These are phyloP conservation scores for Lumbricus terrestris DNA, from an alignment of 2,888 invertebrate genomes.

Conservation along the genomic window DNA sequence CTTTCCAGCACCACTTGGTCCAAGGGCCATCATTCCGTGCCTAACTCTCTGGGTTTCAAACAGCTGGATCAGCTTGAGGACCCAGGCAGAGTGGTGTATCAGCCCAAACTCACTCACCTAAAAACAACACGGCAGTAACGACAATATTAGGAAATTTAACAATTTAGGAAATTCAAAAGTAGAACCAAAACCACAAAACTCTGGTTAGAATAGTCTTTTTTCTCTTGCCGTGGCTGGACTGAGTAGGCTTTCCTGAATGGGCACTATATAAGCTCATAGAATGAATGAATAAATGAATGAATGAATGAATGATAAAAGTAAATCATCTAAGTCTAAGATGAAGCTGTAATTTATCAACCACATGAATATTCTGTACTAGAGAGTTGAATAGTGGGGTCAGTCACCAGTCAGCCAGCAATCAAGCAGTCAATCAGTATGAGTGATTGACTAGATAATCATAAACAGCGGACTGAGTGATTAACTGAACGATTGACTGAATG, in stretches of 20 bases:
- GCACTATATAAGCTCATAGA: too few species aligned
- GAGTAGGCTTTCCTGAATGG: too few species aligned
- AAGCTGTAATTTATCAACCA: neutral
- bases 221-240: too few species aligned
- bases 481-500: too few species aligned
- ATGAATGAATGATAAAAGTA: too few species aligned
- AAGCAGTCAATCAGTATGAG: neutral
- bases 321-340: neutral
- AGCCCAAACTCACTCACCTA: conserved; percentile 65
- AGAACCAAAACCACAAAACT: neutral
- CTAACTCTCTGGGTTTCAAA: conserved; percentile 60
- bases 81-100: conserved; percentile 91
- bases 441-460: too few species aligned
- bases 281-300: too few species aligned
- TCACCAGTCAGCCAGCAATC: neutral
- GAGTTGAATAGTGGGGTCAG: neutral
- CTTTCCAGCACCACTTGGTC: conserved; percentile 68
- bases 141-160: neutral
- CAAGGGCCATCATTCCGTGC: conserved; percentile 61
- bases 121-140: conserved; percentile 9
- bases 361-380: neutral
- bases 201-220: too few species aligned
- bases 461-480: too few species aligned
- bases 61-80: conserved; percentile 84
- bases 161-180: neutral